Conservation (phyloP, 2,888 invertebrate species). For the Agrochola macilenta region DNA sequence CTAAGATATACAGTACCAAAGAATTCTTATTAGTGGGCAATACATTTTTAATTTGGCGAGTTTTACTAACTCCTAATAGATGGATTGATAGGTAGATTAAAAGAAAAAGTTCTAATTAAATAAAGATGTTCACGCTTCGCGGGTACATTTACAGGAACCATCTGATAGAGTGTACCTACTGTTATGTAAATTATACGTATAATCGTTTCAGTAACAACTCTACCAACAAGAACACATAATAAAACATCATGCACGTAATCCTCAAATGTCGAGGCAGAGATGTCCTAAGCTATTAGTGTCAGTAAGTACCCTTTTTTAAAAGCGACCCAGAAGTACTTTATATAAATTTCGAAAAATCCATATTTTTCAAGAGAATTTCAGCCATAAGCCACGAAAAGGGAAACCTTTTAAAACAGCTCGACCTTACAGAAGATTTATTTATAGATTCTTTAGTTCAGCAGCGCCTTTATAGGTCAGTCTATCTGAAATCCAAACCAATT, state of each 20-base stretch:
- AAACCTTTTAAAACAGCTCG: too few relatives aligned
- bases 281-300: neutral
- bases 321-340: too few relatives aligned
- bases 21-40: neutral
- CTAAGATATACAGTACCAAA: neutral
- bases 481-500: conserved; percentile 2
- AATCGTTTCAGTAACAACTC: neutral
- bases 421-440: neutral
- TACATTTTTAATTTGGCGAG: neutral
- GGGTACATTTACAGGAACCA: neutral
- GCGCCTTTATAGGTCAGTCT: conserved; percentile 8
- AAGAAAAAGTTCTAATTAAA: neutral
- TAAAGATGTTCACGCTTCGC: neutral
- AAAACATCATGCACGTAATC: too few relatives aligned
- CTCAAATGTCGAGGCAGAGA: too few relatives aligned
- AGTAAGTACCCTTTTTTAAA: neutral
- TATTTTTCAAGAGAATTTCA: neutral
- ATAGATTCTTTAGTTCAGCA: neutral
- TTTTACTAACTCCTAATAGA: neutral
- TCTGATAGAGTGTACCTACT: neutral
- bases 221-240: too few relatives aligned
- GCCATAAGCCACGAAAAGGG: neutral
- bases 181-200: neutral
- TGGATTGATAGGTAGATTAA: neutral
- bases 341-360: neutral